Evolutionary conservation across 35 echinoderm and acorn worm species (phyloP).

Genomic region (Heliocidaris erythrogramma): DNA sequence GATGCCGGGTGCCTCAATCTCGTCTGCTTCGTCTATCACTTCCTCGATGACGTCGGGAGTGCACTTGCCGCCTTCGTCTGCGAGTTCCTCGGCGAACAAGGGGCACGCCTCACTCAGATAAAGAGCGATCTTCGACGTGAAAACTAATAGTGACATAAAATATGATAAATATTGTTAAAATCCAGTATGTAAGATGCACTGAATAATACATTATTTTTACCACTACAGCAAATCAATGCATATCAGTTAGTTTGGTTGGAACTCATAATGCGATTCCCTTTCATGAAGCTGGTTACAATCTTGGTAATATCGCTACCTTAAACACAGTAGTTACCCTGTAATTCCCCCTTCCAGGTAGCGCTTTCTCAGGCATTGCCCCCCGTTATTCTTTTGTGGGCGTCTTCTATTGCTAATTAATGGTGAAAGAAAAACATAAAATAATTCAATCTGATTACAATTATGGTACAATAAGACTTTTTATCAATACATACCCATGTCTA

Average conservation of each 20-base stretch:
- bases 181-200: too few relatives aligned
- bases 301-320: background rate
- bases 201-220: too few relatives aligned
- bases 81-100: background rate
- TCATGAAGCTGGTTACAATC: background rate
- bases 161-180: too few relatives aligned
- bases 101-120: background rate
- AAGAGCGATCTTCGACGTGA: background rate
- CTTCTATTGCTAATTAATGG: too few relatives aligned
- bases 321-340: too few relatives aligned
- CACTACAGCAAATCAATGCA: background rate
- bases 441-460: too few relatives aligned
- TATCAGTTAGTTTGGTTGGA: background rate
- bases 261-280: background rate
- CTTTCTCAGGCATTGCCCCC: too few relatives aligned
- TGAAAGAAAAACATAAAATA: too few relatives aligned
- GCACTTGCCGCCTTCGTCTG: slow-evolving; percentile 9
- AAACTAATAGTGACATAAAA: background rate
- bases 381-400: too few relatives aligned
- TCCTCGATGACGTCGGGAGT: background rate
- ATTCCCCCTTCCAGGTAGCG: too few relatives aligned
- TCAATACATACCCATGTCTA: too few relatives aligned
- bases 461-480: too few relatives aligned
- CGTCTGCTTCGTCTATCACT: slow-evolving; percentile 1
- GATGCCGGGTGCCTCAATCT: background rate